Evolutionary conservation across 1,140 invertebrate species (phyloP).

Genomic region (Patella vulgata): DNA sequence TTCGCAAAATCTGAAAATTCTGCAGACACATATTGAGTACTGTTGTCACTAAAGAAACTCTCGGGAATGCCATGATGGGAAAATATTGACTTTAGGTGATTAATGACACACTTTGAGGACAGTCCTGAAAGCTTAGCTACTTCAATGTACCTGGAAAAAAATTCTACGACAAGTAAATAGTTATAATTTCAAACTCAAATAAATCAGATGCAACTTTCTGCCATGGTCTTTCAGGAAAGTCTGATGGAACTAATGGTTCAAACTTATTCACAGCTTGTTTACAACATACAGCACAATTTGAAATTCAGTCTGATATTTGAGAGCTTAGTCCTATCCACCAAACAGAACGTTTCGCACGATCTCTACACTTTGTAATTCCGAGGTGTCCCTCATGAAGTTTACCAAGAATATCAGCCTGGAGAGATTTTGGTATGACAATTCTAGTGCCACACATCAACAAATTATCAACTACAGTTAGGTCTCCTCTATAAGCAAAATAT

Average conservation of each 20-base stretch:
- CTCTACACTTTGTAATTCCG: background rate
- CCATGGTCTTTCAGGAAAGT: constrained; percentile 14
- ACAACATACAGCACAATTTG: no score
- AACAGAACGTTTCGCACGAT: background rate
- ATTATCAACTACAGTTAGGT: background rate
- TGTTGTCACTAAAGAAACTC: background rate
- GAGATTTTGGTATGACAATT: constrained; percentile 7
- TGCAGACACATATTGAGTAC: background rate
- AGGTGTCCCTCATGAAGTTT: constrained; percentile 3
- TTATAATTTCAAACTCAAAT: constrained; percentile 10
- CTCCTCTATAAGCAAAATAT: background rate
- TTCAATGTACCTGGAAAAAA: no score
- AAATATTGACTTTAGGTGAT: no score
- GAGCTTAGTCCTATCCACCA: constrained; percentile 6
- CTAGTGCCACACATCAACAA: constrained; percentile 2
- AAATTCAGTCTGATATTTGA: no score
- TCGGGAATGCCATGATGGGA: no score
- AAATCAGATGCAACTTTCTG: constrained; percentile 11
- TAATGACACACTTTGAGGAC: background rate
- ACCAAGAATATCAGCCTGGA: background rate
- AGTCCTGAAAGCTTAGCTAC: no score
- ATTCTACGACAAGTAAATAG: constrained; percentile 14
- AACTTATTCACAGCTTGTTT: background rate
- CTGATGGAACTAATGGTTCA: constrained; percentile 6
- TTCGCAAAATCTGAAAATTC: no score